Evolutionary conservation across 2,888 invertebrate genomes (phyloP), one percentile per base, ranked within the genome.

Genomic region (Calliopum simillimum): DNA sequence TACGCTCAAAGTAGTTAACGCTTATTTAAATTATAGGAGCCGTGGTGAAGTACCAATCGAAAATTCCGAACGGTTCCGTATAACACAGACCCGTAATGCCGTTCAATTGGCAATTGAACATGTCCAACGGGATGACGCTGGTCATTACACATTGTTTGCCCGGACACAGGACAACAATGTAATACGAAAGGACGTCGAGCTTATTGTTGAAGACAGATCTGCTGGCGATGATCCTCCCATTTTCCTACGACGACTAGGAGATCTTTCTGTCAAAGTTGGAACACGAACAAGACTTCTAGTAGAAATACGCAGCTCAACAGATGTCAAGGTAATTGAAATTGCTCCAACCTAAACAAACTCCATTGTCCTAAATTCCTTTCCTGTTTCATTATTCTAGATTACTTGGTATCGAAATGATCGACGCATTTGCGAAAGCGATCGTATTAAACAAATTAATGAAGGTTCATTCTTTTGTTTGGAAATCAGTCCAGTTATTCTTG

Each of bases 181-280:
- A 33, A 87, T 88, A 65, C 84, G 90, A 77, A 86, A 88, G 77
- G 87, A 88, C 76, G 80, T 89, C 74, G 88, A 89, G 79, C 86
- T 90, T 67, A 85, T 88, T 70, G 88, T 91, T 59, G 90, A 89
- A 73, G 90, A 89, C 81, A 86, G 88, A 76, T 88, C 86, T 44
- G 87, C 87, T 53, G 91, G 91, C 64, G 92, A 92, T 73, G 91
- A 92, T 85, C 93, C 93, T 12, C 97, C 97, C 25, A 89, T 91
- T 76, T 96, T 97, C 87, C 88, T 95, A 73, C 90, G 96, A 73
- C 89, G 95, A 74, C 90, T 97, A 66, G 93, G 92, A 81, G 95
- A 97, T 86, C 90, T 96, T 67, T 92, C 94, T 14, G 95, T 95
- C 72, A 95, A 96, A 88, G 95, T 97, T 81, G 96, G 96, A 81